These are phyloP conservation scores for Lophotriccus pileatus DNA, from an alignment of 2,797 vertebrate species.

Conservation along the genomic window DNA sequence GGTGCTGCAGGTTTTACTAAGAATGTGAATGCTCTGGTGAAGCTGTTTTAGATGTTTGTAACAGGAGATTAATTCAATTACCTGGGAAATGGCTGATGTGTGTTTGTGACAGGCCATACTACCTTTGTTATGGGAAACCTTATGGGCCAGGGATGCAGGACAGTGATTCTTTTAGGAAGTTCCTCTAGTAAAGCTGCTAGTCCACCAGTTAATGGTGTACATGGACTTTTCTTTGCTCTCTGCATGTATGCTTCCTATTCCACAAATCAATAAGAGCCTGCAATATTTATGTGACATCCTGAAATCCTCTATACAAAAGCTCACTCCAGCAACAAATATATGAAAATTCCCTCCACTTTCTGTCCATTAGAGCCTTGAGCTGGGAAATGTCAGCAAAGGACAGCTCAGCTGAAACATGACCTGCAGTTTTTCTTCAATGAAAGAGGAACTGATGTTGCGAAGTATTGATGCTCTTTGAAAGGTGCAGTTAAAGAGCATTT, in stretches of 20 bases:
- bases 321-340: not conserved
- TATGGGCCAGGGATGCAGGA: not conserved
- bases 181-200: not conserved
- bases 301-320: not conserved
- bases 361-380: not conserved
- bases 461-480: constrained; percentile 3
- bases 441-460: constrained; percentile 1
- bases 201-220: not conserved
- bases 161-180: not conserved
- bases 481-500: not conserved
- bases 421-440: constrained; percentile 27
- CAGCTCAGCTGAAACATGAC: not conserved
- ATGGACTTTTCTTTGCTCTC: not conserved
- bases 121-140: not conserved
- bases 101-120: not conserved
- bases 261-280: constrained; percentile 20
- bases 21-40: not conserved
- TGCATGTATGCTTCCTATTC: not conserved
- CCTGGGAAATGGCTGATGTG: not conserved
- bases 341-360: constrained; percentile 1
- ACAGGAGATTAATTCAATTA: not conserved
- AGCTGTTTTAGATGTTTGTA: not conserved
- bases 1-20: not conserved
- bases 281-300: constrained; percentile 37
- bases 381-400: not conserved